Evolutionary conservation across 1,140 invertebrate genomes (phyloP).

Genomic region (Ceratoteleas bidentatus): DNA sequence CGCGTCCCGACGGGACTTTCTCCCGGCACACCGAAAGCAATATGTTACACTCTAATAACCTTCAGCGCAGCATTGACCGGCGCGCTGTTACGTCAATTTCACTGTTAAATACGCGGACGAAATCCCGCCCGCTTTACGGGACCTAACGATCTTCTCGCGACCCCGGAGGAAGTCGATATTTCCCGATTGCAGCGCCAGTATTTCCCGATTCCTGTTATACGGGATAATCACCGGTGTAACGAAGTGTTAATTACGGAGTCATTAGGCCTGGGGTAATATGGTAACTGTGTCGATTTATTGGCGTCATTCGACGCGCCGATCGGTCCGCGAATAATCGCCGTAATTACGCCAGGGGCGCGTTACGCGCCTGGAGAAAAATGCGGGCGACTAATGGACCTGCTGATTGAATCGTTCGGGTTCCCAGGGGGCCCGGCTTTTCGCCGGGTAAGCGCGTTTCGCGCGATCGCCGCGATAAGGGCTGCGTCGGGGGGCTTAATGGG

Average conservation of each 20-base stretch:
- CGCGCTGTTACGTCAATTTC: slow-evolving; percentile 66
- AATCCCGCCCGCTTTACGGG: background rate
- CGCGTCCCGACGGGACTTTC: slow-evolving; percentile 55
- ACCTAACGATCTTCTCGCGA: background rate
- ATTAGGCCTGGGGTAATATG: slow-evolving; percentile 31
- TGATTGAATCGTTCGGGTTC: background rate
- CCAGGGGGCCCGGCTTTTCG: background rate
- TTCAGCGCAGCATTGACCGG: slow-evolving; percentile 61
- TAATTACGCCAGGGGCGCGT: slow-evolving; percentile 21
- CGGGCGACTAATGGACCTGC: too few species aligned
- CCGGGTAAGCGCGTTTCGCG: background rate
- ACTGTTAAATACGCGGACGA: slow-evolving; percentile 21
- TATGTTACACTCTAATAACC: slow-evolving; percentile 68
- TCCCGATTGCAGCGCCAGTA: slow-evolving; percentile 21
- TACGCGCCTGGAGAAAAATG: too few species aligned
- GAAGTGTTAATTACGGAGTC: slow-evolving; percentile 54
- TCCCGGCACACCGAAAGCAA: slow-evolving; percentile 56
- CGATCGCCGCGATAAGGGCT: background rate
- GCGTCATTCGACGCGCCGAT: slow-evolving; percentile 42
- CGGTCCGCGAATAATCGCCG: slow-evolving; percentile 38
- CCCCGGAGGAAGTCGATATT: background rate
- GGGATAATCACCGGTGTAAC: slow-evolving; percentile 40
- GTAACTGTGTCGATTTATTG: slow-evolving; percentile 58
- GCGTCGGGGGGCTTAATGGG: slow-evolving; percentile 2
- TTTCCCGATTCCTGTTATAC: slow-evolving; percentile 40